These are phyloP conservation scores for Amphiprion ocellaris DNA, from an alignment of 2,113 vertebrate species.

Conservation along the genomic window DNA sequence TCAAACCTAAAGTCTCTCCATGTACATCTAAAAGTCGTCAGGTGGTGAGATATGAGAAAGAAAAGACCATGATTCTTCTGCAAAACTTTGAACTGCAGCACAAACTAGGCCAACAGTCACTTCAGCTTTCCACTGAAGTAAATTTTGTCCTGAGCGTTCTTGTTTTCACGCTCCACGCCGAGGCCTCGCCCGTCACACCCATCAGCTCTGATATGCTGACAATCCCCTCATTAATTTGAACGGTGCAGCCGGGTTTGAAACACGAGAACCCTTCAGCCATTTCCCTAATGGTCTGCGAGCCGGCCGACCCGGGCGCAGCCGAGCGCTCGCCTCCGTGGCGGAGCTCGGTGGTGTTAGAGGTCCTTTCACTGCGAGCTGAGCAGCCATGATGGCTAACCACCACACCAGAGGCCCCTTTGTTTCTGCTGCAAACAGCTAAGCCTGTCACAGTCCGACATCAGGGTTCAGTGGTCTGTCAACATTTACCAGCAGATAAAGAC, in stretches of 20 bases:
- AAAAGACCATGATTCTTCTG: too few relatives aligned
- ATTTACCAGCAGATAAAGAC: conserved; percentile 93
- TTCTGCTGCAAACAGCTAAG: conserved; percentile 86
- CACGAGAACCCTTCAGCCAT: conserved; percentile 59
- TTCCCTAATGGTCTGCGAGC: conserved; percentile 69
- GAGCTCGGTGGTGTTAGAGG: conserved; percentile 49
- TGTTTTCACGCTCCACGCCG: conserved; percentile 53
- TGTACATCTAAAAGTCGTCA: not conserved
- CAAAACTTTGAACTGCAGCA: not conserved
- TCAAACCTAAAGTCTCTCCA: too few relatives aligned
- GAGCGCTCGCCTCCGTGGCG: conserved; percentile 32
- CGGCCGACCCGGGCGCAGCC: conserved; percentile 44
- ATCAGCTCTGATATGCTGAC: conserved; percentile 71
- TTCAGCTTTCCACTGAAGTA: conserved; percentile 15
- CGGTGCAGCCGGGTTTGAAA: conserved; percentile 64
- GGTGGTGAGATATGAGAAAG: not conserved
- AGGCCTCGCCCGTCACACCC: conserved; percentile 72
- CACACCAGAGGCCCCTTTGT: conserved; percentile 77
- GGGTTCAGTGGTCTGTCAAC: conserved; percentile 95
- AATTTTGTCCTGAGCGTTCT: conserved; percentile 46
- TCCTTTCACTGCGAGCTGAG: conserved; percentile 62
- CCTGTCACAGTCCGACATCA: conserved; percentile 89
- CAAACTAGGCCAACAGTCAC: conserved; percentile 55
- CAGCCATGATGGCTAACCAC: conserved; percentile 77
- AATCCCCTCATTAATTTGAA: conserved; percentile 81